Evolutionary conservation across 1,140 invertebrate genomes (phyloP).

Genomic region (Ostrea edulis): DNA sequence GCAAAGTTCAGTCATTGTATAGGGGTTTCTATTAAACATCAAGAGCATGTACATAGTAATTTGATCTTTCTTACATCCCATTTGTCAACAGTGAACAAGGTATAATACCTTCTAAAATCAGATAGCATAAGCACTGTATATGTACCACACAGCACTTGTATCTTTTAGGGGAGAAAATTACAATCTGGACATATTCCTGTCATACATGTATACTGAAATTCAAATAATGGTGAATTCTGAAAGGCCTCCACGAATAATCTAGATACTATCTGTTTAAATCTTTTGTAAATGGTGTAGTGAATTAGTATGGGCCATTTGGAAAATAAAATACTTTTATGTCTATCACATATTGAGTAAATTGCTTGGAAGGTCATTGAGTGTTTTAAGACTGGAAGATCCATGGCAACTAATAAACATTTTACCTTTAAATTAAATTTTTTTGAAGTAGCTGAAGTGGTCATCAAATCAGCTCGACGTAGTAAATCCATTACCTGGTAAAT

Average conservation of each 20-base stretch:
- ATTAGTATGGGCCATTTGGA: conserved; percentile 18
- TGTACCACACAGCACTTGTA: not conserved
- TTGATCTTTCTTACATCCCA: not conserved
- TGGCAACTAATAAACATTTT: conserved; percentile 22
- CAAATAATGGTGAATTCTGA: not conserved
- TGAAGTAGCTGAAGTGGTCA: not conserved
- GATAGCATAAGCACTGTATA: not conserved
- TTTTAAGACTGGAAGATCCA: not conserved
- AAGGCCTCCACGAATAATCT: not conserved
- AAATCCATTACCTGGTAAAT: not conserved
- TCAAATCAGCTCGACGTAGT: not conserved
- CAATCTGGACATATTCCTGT: not conserved
- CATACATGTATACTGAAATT: not conserved
- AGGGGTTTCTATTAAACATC: not conserved
- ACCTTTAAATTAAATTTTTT: conserved; percentile 24
- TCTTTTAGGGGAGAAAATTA: not conserved
- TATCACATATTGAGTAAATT: conserved; percentile 3
- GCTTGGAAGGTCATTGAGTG: not conserved
- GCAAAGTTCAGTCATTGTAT: not conserved
- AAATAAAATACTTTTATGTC: conserved; percentile 2
- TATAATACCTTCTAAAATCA: not conserved
- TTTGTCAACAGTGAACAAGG: not conserved
- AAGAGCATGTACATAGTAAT: not conserved
- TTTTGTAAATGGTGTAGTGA: not conserved
- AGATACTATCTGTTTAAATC: not conserved